A percentile compares a stretch with the other conserved stretches of the same genome.
phyloP scores from a whole-genome alignment of 2,113 vertebrate species.

The Bos javanicus region DNA sequence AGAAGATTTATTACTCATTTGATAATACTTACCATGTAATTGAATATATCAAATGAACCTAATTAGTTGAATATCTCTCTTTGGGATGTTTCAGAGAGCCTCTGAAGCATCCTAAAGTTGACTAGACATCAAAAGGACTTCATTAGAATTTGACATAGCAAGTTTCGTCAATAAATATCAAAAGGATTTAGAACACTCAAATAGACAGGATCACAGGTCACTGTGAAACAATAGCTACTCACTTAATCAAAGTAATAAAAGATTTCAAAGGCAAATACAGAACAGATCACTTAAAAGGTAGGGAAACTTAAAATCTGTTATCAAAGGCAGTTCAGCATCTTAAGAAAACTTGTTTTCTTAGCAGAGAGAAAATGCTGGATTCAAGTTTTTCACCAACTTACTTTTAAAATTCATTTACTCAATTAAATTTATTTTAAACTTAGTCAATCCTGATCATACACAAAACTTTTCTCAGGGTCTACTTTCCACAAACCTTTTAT shows the following conservation, averaged over 20 bases:
- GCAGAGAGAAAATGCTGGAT: not conserved
- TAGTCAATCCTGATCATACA: not conserved
- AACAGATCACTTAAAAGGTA: not conserved
- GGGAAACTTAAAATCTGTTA: not conserved
- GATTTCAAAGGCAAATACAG: not conserved
- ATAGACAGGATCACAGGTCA: not conserved
- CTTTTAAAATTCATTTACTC: not conserved
- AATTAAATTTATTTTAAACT: not conserved
- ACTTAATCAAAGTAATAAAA: not conserved
- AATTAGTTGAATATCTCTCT: not conserved
- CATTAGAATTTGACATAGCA: not conserved
- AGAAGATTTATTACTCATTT: not conserved
- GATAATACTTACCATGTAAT: not conserved
- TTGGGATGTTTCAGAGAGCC: not conserved
- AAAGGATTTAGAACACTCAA: not conserved
- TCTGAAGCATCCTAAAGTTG: not conserved
- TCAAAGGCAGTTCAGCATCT: not conserved
- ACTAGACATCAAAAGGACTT: not conserved
- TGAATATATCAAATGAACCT: not conserved
- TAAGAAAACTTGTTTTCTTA: not conserved
- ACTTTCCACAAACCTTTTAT: not conserved
- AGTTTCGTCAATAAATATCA: not conserved
- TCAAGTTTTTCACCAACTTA: not conserved
- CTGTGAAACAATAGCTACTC: not conserved
- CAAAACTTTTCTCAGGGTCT: not conserved